Percentiles rank a stretch among this genome's conserved stretches.
Evolutionary conservation across 2,113 vertebrate species (phyloP).

Genomic region (Lampris incognitus): DNA sequence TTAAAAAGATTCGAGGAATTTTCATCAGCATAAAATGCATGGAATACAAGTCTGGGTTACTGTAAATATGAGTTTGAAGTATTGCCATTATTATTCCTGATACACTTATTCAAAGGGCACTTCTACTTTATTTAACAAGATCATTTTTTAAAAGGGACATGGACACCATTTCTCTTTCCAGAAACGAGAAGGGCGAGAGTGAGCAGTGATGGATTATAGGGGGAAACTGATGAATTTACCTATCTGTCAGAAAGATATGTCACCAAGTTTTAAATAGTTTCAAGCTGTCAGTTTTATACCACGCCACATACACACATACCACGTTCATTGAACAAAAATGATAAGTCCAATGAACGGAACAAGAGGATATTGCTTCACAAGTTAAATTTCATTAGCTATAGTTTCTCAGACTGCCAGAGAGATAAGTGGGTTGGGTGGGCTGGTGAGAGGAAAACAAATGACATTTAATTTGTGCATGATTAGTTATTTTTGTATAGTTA

Average conservation of each 20-base stretch:
- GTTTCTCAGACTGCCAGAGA: too few species aligned
- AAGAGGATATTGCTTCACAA: too few species aligned
- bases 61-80: slow-evolving; percentile 12
- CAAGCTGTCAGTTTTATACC: too few species aligned
- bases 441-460: too few species aligned
- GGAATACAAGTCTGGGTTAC: slow-evolving; percentile 38
- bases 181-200: slow-evolving; percentile 16
- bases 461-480: too few species aligned
- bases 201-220: slow-evolving; percentile 25
- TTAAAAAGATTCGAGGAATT: slow-evolving; percentile 12
- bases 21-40: slow-evolving; percentile 1
- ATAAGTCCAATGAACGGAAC: too few species aligned
- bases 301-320: too few species aligned
- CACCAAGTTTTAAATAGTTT: too few species aligned
- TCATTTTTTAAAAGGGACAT: slow-evolving; percentile 32
- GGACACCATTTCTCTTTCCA: slow-evolving; percentile 38
- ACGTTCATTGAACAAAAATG: too few species aligned
- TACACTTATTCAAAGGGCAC: neutral
- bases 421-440: too few species aligned
- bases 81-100: slow-evolving; percentile 28
- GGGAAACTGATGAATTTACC: slow-evolving; percentile 30
- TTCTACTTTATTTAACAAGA: slow-evolving; percentile 17
- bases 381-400: too few species aligned
- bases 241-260: neutral
- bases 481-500: too few species aligned